Base-by-base conservation (phyloP, 2,797 vertebrate genomes). In the Semotilus atromaculatus region DNA sequence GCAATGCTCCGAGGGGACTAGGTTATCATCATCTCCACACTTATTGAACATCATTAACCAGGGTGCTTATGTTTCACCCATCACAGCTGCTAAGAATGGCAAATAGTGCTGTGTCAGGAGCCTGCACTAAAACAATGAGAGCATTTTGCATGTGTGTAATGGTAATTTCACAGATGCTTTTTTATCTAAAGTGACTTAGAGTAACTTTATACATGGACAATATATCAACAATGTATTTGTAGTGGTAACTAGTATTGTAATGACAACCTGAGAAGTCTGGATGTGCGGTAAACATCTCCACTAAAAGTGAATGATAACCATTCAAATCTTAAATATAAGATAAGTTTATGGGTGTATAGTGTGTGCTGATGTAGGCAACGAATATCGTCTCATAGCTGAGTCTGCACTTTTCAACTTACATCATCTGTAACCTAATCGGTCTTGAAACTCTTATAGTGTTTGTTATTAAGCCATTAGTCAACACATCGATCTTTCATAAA, bases 381-480 rank as follows among this genome's bases (percentile, higher is more conserved):
- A 21, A 34, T 55, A 71, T 38, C 13, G 0, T 36, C 67, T 82
- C 8, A 45, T 34, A 84, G 64, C 66, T 7, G 74, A 84, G 51
- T 84, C 51, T 60, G 66, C 73, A 68, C 29, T 83, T 83, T 83
- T 75, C 16, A 26, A 38, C 21, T 53, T 51, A 51, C 16, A 29
- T 75, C 31, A 53, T 38, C 43, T 75, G 40, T 29, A 75, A 51
- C 58, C 55, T 62, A 26, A 51, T 82, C 21, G 0, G 68, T 74
- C 23, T 83, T 82, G 43, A 64, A 82, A 23, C 5, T 75, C 71
- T 67, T 67, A 74, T 23, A 75, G 60, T 75, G 31, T 83, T 86
- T 90, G 84, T 80, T 85, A 73, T 70, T 5, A 81, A 76, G 45
- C 83, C 81, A 87, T 83, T 79, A 84, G 84, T 87, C 79, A 81